phyloP scores from a whole-genome alignment of 35 echinoderm and acorn worm genomes.

The Apostichopus californicus region DNA sequence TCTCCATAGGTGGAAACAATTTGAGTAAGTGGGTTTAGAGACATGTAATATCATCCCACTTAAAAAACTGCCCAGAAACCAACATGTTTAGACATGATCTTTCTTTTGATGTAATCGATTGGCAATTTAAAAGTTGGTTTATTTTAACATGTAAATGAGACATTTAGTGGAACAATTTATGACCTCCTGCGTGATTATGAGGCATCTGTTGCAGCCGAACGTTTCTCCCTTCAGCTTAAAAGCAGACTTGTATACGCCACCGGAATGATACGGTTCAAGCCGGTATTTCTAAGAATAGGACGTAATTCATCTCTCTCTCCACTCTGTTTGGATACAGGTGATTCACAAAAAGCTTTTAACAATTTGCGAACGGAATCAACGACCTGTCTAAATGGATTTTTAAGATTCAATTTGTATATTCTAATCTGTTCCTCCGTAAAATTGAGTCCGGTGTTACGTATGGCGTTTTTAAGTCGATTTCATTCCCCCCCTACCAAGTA shows the following conservation, averaged over 20 bases:
- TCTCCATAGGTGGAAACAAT: too few relatives aligned
- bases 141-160: too few relatives aligned
- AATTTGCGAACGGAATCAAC: constrained; percentile 3
- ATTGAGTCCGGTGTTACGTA: neutral
- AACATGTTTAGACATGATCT: too few relatives aligned
- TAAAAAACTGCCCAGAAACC: too few relatives aligned
- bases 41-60: too few relatives aligned
- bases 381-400: neutral
- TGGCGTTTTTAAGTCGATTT: neutral
- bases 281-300: neutral
- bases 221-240: neutral
- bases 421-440: neutral
- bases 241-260: neutral
- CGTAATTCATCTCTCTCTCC: neutral
- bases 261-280: neutral
- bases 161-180: too few relatives aligned
- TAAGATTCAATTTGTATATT: neutral
- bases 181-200: neutral
- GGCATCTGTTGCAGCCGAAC: neutral
- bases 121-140: too few relatives aligned
- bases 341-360: neutral
- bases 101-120: too few relatives aligned
- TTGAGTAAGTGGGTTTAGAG: too few relatives aligned
- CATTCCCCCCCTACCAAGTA: neutral
- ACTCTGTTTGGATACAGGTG: neutral